Conservation (phyloP, 2,888 invertebrate species). For the Ormyrus thymus region DNA sequence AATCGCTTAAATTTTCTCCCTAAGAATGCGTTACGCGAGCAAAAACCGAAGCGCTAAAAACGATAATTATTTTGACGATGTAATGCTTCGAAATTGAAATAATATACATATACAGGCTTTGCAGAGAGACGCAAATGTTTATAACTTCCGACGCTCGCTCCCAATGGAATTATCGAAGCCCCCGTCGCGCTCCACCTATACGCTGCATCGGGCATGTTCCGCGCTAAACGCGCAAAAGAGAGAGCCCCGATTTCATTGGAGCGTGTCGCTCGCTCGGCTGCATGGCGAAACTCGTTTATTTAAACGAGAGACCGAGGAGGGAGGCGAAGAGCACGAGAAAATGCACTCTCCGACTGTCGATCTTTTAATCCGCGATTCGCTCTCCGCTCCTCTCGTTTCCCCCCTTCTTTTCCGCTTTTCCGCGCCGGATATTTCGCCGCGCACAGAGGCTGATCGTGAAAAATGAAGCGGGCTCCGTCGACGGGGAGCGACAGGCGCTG, state of each 20-base stretch:
- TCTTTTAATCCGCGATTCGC: constrained; percentile 13
- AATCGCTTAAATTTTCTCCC: no score
- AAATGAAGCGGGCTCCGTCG: not conserved
- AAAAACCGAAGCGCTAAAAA: no score
- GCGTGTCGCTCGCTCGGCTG: not conserved
- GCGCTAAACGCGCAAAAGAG: not conserved
- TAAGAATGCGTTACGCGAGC: no score
- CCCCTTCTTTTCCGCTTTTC: not conserved
- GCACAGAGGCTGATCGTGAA: no score
- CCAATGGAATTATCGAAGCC: not conserved
- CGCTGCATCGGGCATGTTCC: not conserved
- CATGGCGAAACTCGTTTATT: constrained; percentile 21
- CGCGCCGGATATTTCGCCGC: not conserved
- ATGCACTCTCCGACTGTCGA: constrained; percentile 21
- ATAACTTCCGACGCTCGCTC: no score
- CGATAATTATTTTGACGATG: no score
- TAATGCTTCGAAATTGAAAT: no score
- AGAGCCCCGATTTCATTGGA: not conserved
- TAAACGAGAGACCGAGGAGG: not conserved
- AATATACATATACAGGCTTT: no score
- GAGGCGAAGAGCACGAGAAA: not conserved
- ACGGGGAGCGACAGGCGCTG: no score
- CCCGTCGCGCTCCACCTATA: not conserved
- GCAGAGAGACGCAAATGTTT: no score
- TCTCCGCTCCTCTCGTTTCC: not conserved